Percentiles rank a stretch among this genome's conserved stretches.
phyloP scores from a whole-genome alignment of 2,797 vertebrate species.

The Paedocypris micromegethes region DNA sequence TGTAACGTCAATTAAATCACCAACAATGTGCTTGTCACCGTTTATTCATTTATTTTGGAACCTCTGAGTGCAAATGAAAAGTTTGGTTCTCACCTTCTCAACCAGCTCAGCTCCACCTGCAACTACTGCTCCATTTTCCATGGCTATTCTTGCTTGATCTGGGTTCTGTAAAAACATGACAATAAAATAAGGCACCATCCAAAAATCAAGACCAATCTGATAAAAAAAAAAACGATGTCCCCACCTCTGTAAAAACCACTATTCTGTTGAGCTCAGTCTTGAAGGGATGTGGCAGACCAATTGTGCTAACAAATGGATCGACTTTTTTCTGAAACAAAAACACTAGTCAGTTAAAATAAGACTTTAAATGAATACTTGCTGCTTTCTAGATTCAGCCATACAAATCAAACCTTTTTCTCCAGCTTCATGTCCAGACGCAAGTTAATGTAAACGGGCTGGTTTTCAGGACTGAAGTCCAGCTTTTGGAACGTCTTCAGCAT shows the following conservation, averaged over 20 bases:
- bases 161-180: constrained; percentile 32
- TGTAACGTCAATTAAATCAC: too few species aligned
- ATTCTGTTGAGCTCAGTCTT: constrained; percentile 71
- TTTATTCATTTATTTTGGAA: too few species aligned
- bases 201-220: not conserved
- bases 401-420: constrained; percentile 81
- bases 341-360: not conserved
- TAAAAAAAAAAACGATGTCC: constrained; percentile 6
- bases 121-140: constrained; percentile 36
- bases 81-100: constrained; percentile 36
- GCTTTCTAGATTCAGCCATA: not conserved
- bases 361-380: not conserved
- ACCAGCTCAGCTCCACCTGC: constrained; percentile 44
- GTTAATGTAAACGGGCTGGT: constrained; percentile 74
- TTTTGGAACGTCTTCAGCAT: constrained; percentile 81
- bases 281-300: constrained; percentile 77
- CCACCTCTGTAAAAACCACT: constrained; percentile 86
- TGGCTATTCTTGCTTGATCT: constrained; percentile 41
- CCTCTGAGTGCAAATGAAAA: too few species aligned
- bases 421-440: constrained; percentile 82
- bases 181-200: not conserved
- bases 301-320: constrained; percentile 74
- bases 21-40: too few species aligned
- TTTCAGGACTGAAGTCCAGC: constrained; percentile 76
- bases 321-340: constrained; percentile 75